Evolutionary conservation across 2,797 vertebrate genomes (phyloP).

Genomic region (Aldrovandia affinis): DNA sequence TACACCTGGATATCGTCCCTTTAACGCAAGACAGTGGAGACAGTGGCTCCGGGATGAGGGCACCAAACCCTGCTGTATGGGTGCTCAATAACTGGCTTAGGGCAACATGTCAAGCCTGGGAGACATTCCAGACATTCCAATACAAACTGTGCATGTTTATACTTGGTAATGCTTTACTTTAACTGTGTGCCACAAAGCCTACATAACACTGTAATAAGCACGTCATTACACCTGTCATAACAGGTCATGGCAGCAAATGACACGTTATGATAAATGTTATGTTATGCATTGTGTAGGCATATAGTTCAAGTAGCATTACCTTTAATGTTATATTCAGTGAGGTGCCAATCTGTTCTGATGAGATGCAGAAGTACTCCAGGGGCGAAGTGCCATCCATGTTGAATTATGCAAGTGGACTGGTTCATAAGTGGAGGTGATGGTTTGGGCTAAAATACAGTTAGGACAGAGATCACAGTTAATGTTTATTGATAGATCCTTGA

Average conservation of each 20-base stretch:
- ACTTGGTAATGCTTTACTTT: background rate
- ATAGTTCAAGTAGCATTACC: background rate
- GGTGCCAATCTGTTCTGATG: background rate
- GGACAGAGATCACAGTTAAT: too few species aligned
- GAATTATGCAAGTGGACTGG: background rate
- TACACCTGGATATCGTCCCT: too few species aligned
- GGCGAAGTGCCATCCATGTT: background rate
- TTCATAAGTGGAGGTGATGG: background rate
- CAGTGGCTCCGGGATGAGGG: background rate
- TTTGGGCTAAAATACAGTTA: too few species aligned
- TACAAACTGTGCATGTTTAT: too few species aligned
- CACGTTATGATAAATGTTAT: background rate
- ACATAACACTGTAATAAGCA: background rate
- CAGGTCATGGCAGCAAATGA: background rate
- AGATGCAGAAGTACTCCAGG: background rate
- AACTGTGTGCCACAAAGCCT: background rate
- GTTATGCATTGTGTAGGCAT: background rate
- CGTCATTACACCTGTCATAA: background rate
- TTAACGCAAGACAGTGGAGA: too few species aligned
- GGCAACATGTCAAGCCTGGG: too few species aligned
- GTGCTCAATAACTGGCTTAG: too few species aligned
- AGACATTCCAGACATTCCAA: too few species aligned
- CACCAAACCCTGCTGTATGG: too few species aligned
- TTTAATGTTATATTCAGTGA: background rate
- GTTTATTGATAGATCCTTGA: too few species aligned